A percentile compares a stretch with the other conserved stretches of the same genome.
phyloP scores from a whole-genome alignment of 2,888 invertebrate genomes.

The Aradus depressus region DNA sequence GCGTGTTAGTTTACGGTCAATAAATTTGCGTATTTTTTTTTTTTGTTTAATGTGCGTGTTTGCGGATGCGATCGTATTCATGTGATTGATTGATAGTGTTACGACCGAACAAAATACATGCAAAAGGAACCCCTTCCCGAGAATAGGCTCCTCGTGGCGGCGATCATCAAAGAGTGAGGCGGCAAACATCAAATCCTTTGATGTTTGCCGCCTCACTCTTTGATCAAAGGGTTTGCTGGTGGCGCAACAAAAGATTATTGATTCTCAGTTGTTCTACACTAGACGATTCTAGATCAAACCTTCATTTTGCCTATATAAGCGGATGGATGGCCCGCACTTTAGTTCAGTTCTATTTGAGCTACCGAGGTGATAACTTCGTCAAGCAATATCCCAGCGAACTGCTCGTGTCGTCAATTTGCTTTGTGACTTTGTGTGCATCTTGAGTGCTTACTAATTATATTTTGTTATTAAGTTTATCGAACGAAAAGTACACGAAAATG shows the following conservation, averaged over 20 bases:
- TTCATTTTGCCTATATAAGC: slow-evolving; percentile 4
- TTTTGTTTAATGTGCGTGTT: too few relatives aligned
- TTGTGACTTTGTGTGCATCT: slow-evolving; percentile 18
- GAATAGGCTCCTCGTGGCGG: too few relatives aligned
- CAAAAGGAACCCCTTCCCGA: too few relatives aligned
- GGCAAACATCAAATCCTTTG: slow-evolving; percentile 8
- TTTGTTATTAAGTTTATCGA: slow-evolving; percentile 15
- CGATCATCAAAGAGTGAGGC: too few relatives aligned
- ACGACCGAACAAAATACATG: too few relatives aligned
- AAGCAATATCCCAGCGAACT: too few relatives aligned
- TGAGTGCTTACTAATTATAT: slow-evolving; percentile 18
- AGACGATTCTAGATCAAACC: background rate
- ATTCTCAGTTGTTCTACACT: background rate
- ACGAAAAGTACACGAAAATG: slow-evolving; percentile 4
- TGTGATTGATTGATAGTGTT: too few relatives aligned
- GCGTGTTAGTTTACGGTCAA: too few relatives aligned
- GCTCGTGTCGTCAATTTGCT: slow-evolving; percentile 14
- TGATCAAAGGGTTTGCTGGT: too few relatives aligned
- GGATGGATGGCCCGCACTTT: slow-evolving; percentile 3
- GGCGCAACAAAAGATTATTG: background rate
- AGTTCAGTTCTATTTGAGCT: slow-evolving; percentile 6
- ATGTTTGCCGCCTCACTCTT: background rate
- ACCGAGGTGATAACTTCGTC: slow-evolving; percentile 12
- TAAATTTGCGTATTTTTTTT: too few relatives aligned
- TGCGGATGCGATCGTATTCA: too few relatives aligned